phyloP scores from a whole-genome alignment of 2,113 vertebrate species.

The sheep (Ovis aries) region DNA sequence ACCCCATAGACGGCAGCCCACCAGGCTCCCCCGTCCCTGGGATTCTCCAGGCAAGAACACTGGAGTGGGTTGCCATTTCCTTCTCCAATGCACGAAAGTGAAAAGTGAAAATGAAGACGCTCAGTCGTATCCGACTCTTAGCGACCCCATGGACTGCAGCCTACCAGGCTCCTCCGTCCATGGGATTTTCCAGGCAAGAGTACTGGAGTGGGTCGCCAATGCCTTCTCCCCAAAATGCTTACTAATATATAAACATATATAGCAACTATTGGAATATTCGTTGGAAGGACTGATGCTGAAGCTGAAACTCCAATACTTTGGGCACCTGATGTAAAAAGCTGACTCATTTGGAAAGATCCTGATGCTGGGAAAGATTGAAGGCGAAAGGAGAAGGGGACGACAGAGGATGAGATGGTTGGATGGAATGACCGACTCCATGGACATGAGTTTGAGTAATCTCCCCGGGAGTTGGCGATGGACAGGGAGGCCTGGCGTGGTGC shows the following conservation, averaged over 20 bases:
- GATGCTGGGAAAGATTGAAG: background rate
- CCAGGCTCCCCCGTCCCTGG: background rate
- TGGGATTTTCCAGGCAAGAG: background rate
- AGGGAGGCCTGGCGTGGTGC: background rate
- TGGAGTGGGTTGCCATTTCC: no score
- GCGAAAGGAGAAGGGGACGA: background rate
- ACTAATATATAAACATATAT: background rate
- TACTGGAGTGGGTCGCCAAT: background rate
- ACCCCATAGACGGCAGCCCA: background rate
- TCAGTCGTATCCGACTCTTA: background rate
- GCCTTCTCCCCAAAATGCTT: background rate
- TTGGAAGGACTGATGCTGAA: background rate
- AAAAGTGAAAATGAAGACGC: no score
- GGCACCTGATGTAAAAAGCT: background rate
- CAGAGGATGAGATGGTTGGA: background rate
- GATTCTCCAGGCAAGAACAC: background rate
- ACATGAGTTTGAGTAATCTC: background rate
- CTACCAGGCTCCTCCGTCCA: background rate
- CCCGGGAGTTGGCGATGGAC: background rate
- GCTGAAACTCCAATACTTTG: background rate
- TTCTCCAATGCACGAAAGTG: no score
- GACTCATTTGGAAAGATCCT: background rate
- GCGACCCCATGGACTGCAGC: background rate
- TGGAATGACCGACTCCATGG: background rate
- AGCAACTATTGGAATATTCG: background rate